Percentiles rank a stretch among this genome's conserved stretches.
Conservation (phyloP, 2,113 vertebrate species). For the Notothenia rossii region DNA sequence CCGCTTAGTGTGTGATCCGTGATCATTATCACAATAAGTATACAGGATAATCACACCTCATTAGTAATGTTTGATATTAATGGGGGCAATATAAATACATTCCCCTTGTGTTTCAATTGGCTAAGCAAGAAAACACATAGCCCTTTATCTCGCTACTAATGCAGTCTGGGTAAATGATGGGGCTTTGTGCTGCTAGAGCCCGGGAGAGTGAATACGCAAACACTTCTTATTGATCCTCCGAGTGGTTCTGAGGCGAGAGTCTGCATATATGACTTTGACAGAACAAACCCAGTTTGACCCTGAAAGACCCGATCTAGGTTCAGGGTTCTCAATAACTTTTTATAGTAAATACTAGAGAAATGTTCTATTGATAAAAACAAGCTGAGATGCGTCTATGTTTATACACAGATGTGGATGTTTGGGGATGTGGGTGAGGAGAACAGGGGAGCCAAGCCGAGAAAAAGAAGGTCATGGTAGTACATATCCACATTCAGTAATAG, state of each 20-base stretch:
- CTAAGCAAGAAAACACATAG: constrained; percentile 71
- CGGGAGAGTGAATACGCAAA: constrained; percentile 67
- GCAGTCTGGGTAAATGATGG: constrained; percentile 77
- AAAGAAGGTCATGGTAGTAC: constrained; percentile 65
- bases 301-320: constrained; percentile 14
- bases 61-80: constrained; percentile 86
- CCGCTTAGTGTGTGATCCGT: constrained; percentile 59
- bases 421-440: constrained; percentile 47
- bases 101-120: constrained; percentile 75
- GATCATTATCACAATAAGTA: constrained; percentile 76
- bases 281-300: constrained; percentile 17
- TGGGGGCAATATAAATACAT: constrained; percentile 80
- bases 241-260: constrained; percentile 47
- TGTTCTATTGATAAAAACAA: constrained; percentile 52
- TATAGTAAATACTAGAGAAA: constrained; percentile 34
- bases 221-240: constrained; percentile 65
- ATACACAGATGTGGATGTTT: constrained; percentile 4
- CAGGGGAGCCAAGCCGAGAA: constrained; percentile 28
- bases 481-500: constrained; percentile 65
- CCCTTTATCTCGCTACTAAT: constrained; percentile 69
- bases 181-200: constrained; percentile 62
- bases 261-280: constrained; percentile 55
- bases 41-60: constrained; percentile 84
- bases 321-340: constrained; percentile 12
- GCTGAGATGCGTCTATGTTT: not conserved